Percentiles rank a stretch among this genome's conserved stretches.
These are phyloP conservation scores for Synanthedon andrenaeformis DNA, from an alignment of 2,888 invertebrate species.

Conservation along the genomic window DNA sequence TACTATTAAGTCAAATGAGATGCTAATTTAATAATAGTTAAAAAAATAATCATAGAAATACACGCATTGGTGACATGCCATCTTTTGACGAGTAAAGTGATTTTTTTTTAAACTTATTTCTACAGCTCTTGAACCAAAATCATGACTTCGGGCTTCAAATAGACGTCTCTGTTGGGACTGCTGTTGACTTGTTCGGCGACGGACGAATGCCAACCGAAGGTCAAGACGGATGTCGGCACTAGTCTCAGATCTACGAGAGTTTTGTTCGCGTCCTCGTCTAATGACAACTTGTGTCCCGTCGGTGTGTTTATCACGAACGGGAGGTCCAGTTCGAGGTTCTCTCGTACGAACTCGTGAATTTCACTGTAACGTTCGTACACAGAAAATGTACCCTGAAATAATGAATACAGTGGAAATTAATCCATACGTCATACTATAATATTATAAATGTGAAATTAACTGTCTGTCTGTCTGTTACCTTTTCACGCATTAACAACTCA, in stretches of 20 bases:
- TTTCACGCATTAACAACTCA: too few relatives aligned
- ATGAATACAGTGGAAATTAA: neutral
- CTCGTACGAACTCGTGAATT: constrained; percentile 83
- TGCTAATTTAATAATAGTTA: neutral
- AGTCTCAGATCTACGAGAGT: constrained; percentile 83
- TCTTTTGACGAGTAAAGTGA: too few relatives aligned
- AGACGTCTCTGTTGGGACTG: constrained; percentile 69
- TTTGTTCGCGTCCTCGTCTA: constrained; percentile 76
- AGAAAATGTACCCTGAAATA: constrained; percentile 86
- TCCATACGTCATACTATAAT: too few relatives aligned
- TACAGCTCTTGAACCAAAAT: constrained; percentile 74
- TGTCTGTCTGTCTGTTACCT: too few relatives aligned
- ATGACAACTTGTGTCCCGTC: constrained; percentile 73
- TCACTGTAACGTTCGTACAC: constrained; percentile 82
- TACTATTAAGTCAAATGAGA: neutral
- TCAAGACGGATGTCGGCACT: constrained; percentile 85
- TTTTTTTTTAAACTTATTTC: neutral
- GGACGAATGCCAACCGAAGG: constrained; percentile 76
- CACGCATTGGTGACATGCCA: neutral
- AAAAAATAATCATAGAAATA: neutral
- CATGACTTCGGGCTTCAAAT: constrained; percentile 83
- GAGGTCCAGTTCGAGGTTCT: constrained; percentile 76
- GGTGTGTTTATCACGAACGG: constrained; percentile 79
- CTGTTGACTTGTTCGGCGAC: constrained; percentile 60
- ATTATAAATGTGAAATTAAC: too few relatives aligned